A percentile compares a stretch with the other conserved stretches of the same genome.
These are phyloP conservation scores for Lacerta bilineata DNA, from an alignment of 2,797 vertebrate genomes.

Conservation along the genomic window DNA sequence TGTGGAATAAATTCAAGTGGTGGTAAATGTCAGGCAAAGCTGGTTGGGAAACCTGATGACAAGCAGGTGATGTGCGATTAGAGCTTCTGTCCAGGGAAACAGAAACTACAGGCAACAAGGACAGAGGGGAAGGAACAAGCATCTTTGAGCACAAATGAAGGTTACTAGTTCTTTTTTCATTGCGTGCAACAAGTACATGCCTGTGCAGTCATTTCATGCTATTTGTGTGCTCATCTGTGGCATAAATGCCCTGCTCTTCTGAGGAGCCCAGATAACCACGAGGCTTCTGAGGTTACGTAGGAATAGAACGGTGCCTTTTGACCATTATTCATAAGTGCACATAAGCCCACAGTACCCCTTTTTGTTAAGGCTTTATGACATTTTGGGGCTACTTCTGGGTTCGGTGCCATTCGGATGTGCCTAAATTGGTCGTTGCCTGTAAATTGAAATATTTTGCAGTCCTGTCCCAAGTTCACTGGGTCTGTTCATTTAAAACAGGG, in stretches of 20 bases:
- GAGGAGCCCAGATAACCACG: background rate
- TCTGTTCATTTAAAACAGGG: background rate
- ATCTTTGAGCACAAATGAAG: background rate
- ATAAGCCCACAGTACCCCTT: too few species aligned
- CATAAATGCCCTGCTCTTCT: background rate
- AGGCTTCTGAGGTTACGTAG: background rate
- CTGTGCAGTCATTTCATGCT: background rate
- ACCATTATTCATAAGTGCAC: background rate
- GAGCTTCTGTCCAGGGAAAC: too few species aligned
- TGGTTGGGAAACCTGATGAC: background rate
- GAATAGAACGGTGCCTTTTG: background rate
- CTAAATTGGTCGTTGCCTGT: too few species aligned
- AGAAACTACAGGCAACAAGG: too few species aligned
- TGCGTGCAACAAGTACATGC: background rate
- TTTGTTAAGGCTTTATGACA: too few species aligned
- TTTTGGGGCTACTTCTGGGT: too few species aligned
- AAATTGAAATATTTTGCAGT: background rate
- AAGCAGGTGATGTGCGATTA: background rate
- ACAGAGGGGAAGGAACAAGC: background rate
- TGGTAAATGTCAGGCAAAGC: background rate
- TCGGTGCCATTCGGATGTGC: too few species aligned
- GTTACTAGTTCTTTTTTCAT: background rate
- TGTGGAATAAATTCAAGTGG: background rate
- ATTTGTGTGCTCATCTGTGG: background rate
- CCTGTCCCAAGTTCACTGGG: background rate